phyloP scores from a whole-genome alignment of 2,888 invertebrate genomes.

The Acleris laterana region DNA sequence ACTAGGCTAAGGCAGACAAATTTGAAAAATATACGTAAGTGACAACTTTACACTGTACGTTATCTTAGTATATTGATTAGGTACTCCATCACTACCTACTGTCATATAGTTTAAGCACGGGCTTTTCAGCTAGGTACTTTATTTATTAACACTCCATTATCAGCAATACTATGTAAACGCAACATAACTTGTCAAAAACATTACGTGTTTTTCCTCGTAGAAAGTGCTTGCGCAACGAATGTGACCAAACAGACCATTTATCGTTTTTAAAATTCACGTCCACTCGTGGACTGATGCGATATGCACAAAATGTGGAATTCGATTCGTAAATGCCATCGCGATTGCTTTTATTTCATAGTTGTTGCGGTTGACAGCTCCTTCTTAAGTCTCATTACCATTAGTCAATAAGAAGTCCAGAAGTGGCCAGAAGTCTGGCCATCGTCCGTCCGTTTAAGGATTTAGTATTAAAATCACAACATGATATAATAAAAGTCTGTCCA shows the following conservation, averaged over 20 bases:
- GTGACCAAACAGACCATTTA: conserved; percentile 26
- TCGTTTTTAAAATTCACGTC: conserved; percentile 33
- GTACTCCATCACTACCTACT: background rate
- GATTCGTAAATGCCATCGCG: conserved; percentile 12
- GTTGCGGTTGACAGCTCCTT: background rate
- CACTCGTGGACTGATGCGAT: background rate
- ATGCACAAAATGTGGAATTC: background rate
- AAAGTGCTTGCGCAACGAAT: conserved; percentile 28
- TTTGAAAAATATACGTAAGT: too few relatives aligned
- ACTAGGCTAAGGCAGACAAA: too few relatives aligned
- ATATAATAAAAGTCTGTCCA: too few relatives aligned
- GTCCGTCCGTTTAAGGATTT: too few relatives aligned
- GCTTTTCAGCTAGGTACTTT: background rate
- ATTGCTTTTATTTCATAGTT: conserved; percentile 11
- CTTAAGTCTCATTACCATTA: background rate
- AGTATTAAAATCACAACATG: too few relatives aligned
- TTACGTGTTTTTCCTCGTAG: conserved; percentile 24
- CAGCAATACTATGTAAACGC: conserved; percentile 7
- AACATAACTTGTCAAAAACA: conserved; percentile 25
- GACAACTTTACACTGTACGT: too few relatives aligned
- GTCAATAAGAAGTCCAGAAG: too few relatives aligned
- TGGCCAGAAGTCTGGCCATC: too few relatives aligned
- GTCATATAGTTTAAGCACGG: background rate
- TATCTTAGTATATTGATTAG: too few relatives aligned
- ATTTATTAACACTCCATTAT: conserved; percentile 13